These are phyloP conservation scores for Vollenhovia emeryi DNA, from an alignment of 1,140 invertebrate species.

Conservation along the genomic window DNA sequence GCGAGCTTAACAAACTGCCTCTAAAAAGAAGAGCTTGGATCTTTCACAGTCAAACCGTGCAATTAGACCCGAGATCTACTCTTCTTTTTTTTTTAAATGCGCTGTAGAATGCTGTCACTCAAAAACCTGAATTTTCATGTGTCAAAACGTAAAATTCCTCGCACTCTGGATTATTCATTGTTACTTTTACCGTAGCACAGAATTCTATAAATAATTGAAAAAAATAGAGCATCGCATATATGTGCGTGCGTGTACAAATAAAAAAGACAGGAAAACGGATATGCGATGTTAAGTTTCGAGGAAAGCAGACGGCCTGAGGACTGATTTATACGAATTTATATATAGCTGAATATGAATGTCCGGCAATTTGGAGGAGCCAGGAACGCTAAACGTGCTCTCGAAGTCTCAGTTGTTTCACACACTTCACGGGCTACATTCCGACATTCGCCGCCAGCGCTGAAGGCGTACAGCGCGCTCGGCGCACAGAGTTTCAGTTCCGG, in stretches of 20 bases:
- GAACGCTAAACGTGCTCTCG: constrained; percentile 22
- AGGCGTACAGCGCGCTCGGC: no score
- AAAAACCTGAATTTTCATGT: neutral
- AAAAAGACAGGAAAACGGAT: neutral
- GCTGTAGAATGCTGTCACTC: neutral
- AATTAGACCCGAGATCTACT: neutral
- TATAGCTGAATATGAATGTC: neutral
- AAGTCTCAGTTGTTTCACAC: neutral
- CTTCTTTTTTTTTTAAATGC: neutral
- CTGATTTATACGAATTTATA: neutral
- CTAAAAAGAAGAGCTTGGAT: neutral
- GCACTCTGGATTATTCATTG: neutral
- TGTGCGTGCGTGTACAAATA: no score
- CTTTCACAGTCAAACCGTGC: neutral
- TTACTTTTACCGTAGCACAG: neutral
- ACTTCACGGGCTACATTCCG: no score
- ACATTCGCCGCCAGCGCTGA: no score
- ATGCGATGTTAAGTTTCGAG: neutral
- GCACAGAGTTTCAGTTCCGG: no score
- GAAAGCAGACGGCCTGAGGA: neutral
- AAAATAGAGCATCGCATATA: no score
- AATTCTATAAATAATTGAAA: neutral
- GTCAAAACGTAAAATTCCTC: no score
- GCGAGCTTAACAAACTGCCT: constrained; percentile 9
- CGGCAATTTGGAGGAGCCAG: neutral